Evolutionary conservation across 2,888 invertebrate species (phyloP).

Genomic region (Drosophila merina): DNA sequence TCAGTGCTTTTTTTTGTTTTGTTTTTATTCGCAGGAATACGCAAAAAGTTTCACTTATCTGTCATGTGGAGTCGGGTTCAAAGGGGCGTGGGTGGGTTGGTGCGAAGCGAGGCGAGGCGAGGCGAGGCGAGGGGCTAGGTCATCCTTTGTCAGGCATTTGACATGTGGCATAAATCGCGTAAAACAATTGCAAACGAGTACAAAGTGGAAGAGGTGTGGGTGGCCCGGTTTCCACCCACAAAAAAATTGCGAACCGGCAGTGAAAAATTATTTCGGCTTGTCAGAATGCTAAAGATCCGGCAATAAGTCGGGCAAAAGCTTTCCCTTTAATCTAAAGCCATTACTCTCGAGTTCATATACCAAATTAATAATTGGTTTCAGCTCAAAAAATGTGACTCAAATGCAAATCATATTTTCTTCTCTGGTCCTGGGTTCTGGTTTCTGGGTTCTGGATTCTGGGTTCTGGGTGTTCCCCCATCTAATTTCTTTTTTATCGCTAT

Average conservation of each 20-base stretch:
- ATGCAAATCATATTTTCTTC: not conserved
- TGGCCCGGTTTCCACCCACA: not conserved
- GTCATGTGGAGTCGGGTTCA: constrained; percentile 45
- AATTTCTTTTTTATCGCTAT: constrained; percentile 12
- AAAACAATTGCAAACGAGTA: constrained; percentile 60
- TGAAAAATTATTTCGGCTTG: constrained; percentile 45
- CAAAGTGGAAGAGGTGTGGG: not conserved
- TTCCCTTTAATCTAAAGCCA: not conserved
- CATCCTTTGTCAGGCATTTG: constrained; percentile 71
- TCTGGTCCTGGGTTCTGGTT: not conserved
- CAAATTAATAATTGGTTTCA: constrained; percentile 15
- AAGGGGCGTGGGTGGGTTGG: not conserved
- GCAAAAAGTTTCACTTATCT: constrained; percentile 66
- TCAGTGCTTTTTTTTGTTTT: constrained; percentile 16
- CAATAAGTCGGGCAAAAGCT: constrained; percentile 1
- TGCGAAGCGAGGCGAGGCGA: no score
- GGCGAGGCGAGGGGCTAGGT: constrained; percentile 37
- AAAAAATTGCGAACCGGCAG: constrained; percentile 16
- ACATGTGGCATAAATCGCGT: constrained; percentile 72
- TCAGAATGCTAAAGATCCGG: constrained; percentile 32
- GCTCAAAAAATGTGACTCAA: constrained; percentile 1
- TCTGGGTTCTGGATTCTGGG: not conserved
- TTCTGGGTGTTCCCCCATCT: not conserved
- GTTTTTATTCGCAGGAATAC: constrained; percentile 22
- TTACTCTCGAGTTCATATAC: not conserved